phyloP scores from a whole-genome alignment of 2,888 invertebrate genomes.

The Dolomedes plantarius region DNA sequence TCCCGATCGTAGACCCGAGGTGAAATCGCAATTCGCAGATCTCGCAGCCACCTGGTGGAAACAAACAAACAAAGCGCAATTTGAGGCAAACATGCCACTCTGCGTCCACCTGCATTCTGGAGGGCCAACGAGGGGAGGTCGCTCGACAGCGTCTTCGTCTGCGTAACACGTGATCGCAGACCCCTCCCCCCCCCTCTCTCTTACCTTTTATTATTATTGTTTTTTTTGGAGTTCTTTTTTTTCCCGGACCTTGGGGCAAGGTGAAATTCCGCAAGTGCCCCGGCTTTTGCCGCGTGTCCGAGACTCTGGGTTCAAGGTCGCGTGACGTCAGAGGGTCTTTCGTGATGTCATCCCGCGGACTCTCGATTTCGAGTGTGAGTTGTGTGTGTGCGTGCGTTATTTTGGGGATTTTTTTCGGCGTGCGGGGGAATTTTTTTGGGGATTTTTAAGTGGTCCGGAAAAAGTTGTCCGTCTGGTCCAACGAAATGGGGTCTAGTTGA shows the following conservation, averaged over 20 bases:
- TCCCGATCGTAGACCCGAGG: too few relatives aligned
- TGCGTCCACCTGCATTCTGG: too few relatives aligned
- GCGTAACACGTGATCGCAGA: neutral
- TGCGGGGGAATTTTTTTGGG: neutral
- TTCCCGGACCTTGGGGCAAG: conserved; percentile 14
- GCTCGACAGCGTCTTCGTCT: too few relatives aligned
- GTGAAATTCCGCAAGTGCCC: conserved; percentile 15
- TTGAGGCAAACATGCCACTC: too few relatives aligned
- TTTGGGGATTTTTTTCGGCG: too few relatives aligned
- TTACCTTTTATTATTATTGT: too few relatives aligned
- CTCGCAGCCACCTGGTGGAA: neutral
- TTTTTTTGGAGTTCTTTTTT: too few relatives aligned
- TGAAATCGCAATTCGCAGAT: neutral
- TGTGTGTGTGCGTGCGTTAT: too few relatives aligned
- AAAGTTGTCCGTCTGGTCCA: neutral
- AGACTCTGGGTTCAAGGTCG: conserved; percentile 15
- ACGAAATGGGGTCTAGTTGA: neutral
- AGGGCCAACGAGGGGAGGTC: too few relatives aligned
- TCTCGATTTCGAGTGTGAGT: neutral
- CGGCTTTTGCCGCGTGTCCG: conserved; percentile 5
- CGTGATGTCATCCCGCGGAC: conserved; percentile 4
- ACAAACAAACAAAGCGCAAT: neutral
- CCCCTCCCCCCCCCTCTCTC: neutral
- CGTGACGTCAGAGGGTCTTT: conserved; percentile 7
- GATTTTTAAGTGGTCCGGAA: neutral